phyloP scores from a whole-genome alignment of 2,888 invertebrate species.

The Drosophila neotestacea region DNA sequence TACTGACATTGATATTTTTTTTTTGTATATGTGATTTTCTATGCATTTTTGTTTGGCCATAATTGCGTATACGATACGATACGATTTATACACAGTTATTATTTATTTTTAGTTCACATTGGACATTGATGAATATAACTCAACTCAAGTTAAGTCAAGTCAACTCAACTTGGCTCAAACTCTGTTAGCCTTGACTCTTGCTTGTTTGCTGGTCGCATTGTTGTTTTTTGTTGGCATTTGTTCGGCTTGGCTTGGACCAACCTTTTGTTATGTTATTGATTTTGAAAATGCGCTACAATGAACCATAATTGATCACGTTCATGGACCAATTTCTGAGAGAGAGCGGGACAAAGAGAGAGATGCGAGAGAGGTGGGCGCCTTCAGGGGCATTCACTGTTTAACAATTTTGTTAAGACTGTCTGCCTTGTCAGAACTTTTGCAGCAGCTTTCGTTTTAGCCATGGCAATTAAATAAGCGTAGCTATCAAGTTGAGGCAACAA shows the following conservation, averaged over 20 bases:
- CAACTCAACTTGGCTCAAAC: conserved; percentile 26
- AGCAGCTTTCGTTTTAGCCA: conserved; percentile 44
- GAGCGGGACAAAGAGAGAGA: conserved; percentile 4
- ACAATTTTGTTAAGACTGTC: conserved; percentile 28
- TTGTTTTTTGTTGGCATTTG: conserved; percentile 39
- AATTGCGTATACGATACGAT: conserved; percentile 55
- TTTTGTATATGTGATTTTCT: conserved; percentile 58
- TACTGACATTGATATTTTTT: conserved; percentile 55
- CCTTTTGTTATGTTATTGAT: conserved; percentile 71
- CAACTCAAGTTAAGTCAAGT: conserved; percentile 23
- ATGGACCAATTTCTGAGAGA: conserved; percentile 68
- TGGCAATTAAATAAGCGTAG: conserved; percentile 48
- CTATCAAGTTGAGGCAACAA: conserved; percentile 23
- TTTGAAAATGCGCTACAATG: conserved; percentile 76
- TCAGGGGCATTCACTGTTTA: conserved; percentile 34
- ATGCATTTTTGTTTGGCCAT: conserved; percentile 62
- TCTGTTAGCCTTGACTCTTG: conserved; percentile 71
- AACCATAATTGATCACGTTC: conserved; percentile 80
- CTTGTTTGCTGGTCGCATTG: conserved; percentile 19
- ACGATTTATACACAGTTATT: conserved; percentile 67
- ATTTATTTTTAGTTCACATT: conserved; percentile 68
- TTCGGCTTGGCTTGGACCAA: conserved; percentile 27
- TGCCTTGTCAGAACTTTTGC: conserved; percentile 46
- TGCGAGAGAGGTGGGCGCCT: conserved; percentile 4
- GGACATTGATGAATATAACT: conserved; percentile 41